Percentiles rank a stretch among this genome's conserved stretches.
These are phyloP conservation scores for Psilanteris sp. DNA, from an alignment of 1,140 invertebrate genomes.

Conservation along the genomic window DNA sequence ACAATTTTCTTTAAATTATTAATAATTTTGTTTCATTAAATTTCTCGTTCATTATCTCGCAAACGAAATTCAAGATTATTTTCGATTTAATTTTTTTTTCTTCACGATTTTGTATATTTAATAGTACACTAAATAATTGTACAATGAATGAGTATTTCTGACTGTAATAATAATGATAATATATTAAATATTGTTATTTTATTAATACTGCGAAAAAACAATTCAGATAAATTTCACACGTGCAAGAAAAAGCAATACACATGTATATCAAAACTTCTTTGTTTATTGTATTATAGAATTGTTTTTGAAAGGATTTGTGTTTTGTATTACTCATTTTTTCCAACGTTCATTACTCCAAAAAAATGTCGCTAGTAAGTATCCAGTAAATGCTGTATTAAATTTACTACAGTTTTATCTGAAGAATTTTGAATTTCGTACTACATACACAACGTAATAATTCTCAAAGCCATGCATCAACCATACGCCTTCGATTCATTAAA, in stretches of 20 bases:
- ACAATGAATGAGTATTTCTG: conserved; percentile 9
- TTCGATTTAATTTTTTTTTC: background rate
- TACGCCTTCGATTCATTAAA: conserved; percentile 1
- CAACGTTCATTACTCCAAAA: conserved; percentile 11
- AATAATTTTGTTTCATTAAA: too few species aligned
- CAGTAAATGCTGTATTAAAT: too few species aligned
- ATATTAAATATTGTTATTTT: conserved; percentile 8
- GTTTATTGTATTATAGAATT: conserved; percentile 57
- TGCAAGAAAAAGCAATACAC: conserved; percentile 47
- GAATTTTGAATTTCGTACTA: conserved; percentile 9
- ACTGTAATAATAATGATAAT: conserved; percentile 32
- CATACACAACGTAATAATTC: background rate
- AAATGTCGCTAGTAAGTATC: conserved; percentile 1
- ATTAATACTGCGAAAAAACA: conserved; percentile 12
- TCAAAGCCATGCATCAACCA: conserved; percentile 2
- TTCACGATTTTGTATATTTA: too few species aligned
- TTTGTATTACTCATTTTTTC: conserved; percentile 22
- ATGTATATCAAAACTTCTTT: conserved; percentile 41
- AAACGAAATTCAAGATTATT: conserved; percentile 9
- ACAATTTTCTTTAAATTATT: conserved; percentile 1
- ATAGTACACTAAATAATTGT: too few species aligned
- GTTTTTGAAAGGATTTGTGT: conserved; percentile 46
- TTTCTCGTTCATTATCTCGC: too few species aligned
- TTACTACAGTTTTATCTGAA: too few species aligned
- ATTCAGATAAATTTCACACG: conserved; percentile 24